phyloP scores from a whole-genome alignment of 2,888 invertebrate species.

The Campopleginae sp. region DNA sequence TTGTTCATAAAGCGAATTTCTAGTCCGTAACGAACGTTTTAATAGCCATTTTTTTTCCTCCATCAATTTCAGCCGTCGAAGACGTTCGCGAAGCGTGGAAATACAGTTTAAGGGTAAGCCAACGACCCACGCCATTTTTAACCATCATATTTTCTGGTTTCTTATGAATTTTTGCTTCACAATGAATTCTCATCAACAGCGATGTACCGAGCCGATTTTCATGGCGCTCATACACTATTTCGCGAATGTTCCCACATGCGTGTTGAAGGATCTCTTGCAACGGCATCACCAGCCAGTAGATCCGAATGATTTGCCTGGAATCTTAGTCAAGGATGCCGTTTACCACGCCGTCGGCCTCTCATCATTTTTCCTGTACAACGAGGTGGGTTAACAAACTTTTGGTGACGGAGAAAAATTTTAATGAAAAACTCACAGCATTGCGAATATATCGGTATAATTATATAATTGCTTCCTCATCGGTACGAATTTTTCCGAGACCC shows the following conservation, averaged over 20 bases:
- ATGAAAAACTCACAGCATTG: background rate
- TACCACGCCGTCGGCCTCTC: conserved; percentile 96
- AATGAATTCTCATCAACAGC: conserved; percentile 85
- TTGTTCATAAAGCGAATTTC: background rate
- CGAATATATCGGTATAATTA: too few relatives aligned
- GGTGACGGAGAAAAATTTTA: background rate
- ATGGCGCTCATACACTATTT: conserved; percentile 93
- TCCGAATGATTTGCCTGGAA: conserved; percentile 90
- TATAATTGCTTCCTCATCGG: too few relatives aligned
- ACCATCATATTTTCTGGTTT: conserved; percentile 9
- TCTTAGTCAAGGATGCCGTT: conserved; percentile 95
- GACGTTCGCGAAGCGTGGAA: conserved; percentile 98
- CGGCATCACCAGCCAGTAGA: conserved; percentile 88
- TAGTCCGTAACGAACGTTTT: background rate
- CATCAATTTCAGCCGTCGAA: conserved; percentile 86
- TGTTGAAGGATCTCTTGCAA: conserved; percentile 90
- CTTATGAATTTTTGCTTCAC: conserved; percentile 41
- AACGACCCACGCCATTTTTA: background rate
- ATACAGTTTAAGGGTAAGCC: conserved; percentile 92
- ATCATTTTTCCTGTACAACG: conserved; percentile 95
- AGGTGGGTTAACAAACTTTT: conserved; percentile 85
- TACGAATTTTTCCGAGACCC: too few relatives aligned
- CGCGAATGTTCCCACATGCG: conserved; percentile 89
- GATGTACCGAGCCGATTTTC: conserved; percentile 95
- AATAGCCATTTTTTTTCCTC: background rate